A percentile compares a stretch with the other conserved stretches of the same genome.
Conservation (phyloP, 2,113 vertebrate species). For the Sigmodon hispidus region DNA sequence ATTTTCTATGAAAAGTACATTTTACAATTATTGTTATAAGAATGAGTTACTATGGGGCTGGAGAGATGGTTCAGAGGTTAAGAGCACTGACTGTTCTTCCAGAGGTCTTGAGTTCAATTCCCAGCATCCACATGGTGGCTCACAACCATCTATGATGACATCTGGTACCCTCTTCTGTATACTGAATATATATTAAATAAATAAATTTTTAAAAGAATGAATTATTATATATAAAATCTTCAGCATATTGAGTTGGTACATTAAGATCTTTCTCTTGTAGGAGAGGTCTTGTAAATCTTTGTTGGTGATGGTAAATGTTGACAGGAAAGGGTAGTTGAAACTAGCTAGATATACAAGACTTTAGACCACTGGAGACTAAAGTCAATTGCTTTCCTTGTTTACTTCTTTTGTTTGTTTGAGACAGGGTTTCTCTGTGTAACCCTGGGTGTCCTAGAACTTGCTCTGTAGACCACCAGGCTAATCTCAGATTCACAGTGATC, state of each 20-base stretch:
- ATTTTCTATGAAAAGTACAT: background rate
- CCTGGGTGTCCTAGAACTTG: background rate
- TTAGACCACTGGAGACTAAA: background rate
- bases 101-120: no score
- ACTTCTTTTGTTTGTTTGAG: background rate
- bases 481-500: background rate
- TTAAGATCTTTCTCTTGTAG: background rate
- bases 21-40: background rate
- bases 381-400: background rate
- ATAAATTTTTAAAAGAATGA: background rate
- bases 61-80: no score
- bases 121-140: no score
- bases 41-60: conserved; percentile 5
- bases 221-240: background rate
- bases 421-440: background rate
- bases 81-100: no score
- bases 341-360: background rate
- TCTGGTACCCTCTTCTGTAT: no score
- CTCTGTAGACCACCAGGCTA: background rate
- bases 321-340: background rate
- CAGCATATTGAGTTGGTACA: background rate
- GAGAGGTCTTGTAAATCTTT: background rate
- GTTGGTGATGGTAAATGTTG: background rate
- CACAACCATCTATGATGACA: no score
- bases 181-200: no score